These are phyloP conservation scores for Pelusios castaneus DNA, from an alignment of 2,113 vertebrate genomes.

Conservation along the genomic window DNA sequence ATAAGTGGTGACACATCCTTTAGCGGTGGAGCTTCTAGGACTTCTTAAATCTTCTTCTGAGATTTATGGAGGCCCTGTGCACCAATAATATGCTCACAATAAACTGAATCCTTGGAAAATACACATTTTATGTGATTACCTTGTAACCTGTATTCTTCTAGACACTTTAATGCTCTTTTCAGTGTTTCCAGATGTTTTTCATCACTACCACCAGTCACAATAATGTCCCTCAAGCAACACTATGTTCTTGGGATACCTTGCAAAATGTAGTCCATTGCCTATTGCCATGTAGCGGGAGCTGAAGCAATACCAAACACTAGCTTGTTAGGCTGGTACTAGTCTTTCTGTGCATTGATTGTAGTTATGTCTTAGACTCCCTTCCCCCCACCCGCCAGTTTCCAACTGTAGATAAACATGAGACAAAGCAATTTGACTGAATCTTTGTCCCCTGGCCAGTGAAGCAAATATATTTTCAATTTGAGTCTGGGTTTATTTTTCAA, in stretches of 20 bases:
- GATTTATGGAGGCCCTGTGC: not conserved
- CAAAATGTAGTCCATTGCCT: not conserved
- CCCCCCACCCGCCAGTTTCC: not conserved
- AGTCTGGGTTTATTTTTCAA: not conserved
- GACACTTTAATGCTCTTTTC: not conserved
- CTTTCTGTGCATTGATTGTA: not conserved
- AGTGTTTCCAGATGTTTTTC: not conserved
- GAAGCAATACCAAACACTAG: not conserved
- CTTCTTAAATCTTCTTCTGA: not conserved
- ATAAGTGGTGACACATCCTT: not conserved
- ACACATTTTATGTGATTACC: not conserved
- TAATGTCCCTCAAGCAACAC: not conserved
- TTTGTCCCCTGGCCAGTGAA: not conserved
- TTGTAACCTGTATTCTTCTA: not conserved
- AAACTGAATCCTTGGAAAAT: not conserved
- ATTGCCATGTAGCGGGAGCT: not conserved
- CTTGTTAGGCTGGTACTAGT: not conserved
- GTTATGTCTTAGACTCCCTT: not conserved
- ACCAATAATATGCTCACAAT: not conserved
- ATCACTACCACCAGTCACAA: not conserved
- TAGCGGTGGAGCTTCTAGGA: not conserved
- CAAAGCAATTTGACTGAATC: not conserved
- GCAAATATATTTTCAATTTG: not conserved
- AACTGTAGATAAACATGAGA: not conserved
- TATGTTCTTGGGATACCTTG: not conserved